Evolutionary conservation across 92 coral and sea anemone genomes (phyloP).

Genomic region (Ricordea florida): DNA sequence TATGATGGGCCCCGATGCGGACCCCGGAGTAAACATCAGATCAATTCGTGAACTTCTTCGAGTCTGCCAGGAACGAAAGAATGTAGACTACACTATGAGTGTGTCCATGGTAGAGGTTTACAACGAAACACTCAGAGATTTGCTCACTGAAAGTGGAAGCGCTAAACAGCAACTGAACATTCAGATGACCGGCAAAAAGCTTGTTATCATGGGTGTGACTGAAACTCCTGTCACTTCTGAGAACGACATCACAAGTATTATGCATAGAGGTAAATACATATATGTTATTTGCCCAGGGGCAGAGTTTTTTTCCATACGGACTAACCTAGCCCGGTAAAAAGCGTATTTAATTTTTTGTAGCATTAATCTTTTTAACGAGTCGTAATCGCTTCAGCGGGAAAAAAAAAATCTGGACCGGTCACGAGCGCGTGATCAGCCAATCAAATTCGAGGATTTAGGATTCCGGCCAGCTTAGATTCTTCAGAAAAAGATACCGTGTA

Average conservation of each 20-base stretch:
- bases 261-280: constrained; percentile 68
- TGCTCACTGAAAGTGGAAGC: constrained; percentile 53
- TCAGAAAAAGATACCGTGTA: no score
- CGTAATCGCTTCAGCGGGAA: no score
- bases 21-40: constrained; percentile 86
- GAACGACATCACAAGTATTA: constrained; percentile 68
- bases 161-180: constrained; percentile 67
- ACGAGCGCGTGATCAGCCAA: no score
- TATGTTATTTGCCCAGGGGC: background rate
- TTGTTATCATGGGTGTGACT: constrained; percentile 66
- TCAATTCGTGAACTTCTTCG: constrained; percentile 73
- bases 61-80: constrained; percentile 71
- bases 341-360: no score
- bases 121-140: constrained; percentile 78
- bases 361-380: no score
- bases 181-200: constrained; percentile 67
- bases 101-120: constrained; percentile 91
- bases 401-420: no score
- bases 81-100: constrained; percentile 72
- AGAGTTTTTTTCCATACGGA: background rate
- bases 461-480: no score
- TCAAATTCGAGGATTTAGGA: no score
- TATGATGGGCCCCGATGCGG: constrained; percentile 85
- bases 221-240: constrained; percentile 72
- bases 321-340: no score